Evolutionary conservation across 2,888 invertebrate species (phyloP).

Genomic region (Plagodis dolabraria): DNA sequence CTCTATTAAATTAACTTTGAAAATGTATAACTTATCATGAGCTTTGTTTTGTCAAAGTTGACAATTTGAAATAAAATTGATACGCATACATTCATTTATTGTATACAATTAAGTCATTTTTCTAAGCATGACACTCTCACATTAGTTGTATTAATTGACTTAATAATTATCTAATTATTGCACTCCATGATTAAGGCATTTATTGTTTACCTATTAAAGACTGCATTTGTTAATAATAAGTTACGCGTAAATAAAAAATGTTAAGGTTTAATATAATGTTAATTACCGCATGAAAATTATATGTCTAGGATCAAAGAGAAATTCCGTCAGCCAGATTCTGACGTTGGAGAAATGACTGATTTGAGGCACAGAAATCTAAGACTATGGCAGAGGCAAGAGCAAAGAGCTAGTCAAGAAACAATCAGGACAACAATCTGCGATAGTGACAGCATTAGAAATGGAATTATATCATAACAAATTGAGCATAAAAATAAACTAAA

Average conservation of each 20-base stretch:
- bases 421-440: conserved; percentile 50
- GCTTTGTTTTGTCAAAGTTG: too few relatives aligned
- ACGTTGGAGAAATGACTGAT: conserved; percentile 42
- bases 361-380: conserved; percentile 38
- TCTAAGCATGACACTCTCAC: too few relatives aligned
- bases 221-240: not conserved
- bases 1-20: too few relatives aligned
- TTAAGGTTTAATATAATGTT: not conserved
- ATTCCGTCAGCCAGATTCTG: conserved; percentile 43
- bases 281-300: conserved; percentile 36
- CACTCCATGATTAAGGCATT: too few relatives aligned
- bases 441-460: conserved; percentile 38
- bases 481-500: too few relatives aligned
- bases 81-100: too few relatives aligned
- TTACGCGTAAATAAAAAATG: not conserved
- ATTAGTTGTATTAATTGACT: too few relatives aligned
- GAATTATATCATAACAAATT: conserved; percentile 2
- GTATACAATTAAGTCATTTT: too few relatives aligned
- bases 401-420: conserved; percentile 60
- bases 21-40: too few relatives aligned
- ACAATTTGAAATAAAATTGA: too few relatives aligned
- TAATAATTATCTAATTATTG: too few relatives aligned
- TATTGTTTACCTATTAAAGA: not conserved
- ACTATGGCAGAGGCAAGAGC: conserved; percentile 44
- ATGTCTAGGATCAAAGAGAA: conserved; percentile 60